Percentiles rank a stretch among this genome's conserved stretches.
Evolutionary conservation across 2,797 vertebrate species (phyloP).

Genomic region (Pangasius krempfi): DNA sequence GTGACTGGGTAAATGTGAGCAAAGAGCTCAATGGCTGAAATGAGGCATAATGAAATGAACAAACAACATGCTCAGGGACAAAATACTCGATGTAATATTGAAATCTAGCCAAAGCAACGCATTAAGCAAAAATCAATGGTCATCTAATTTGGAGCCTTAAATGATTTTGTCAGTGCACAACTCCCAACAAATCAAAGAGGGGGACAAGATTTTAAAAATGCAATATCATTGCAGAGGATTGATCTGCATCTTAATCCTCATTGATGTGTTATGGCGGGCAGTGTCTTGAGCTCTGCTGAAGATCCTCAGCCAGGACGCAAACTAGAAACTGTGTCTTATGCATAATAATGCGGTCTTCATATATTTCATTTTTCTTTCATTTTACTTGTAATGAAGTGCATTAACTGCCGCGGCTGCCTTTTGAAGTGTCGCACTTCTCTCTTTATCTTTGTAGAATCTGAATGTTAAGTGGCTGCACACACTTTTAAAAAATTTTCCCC

Average conservation of each 20-base stretch:
- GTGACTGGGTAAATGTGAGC: slow-evolving; percentile 38
- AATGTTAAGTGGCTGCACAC: not conserved
- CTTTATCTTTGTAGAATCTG: slow-evolving; percentile 20
- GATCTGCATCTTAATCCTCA: slow-evolving; percentile 76
- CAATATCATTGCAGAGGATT: slow-evolving; percentile 76
- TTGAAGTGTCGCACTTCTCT: slow-evolving; percentile 16
- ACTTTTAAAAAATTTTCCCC: not conserved
- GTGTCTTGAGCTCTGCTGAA: not conserved
- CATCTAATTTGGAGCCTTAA: slow-evolving; percentile 80
- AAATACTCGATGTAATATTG: slow-evolving; percentile 56
- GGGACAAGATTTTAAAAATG: slow-evolving; percentile 77
- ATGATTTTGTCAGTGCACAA: slow-evolving; percentile 80
- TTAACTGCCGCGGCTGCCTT: slow-evolving; percentile 13
- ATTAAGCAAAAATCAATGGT: slow-evolving; percentile 79
- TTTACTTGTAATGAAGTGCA: slow-evolving; percentile 22
- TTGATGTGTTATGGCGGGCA: slow-evolving; percentile 66
- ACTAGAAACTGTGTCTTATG: slow-evolving; percentile 23
- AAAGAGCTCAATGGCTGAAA: slow-evolving; percentile 55
- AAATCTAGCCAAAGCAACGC: slow-evolving; percentile 59
- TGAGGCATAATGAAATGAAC: slow-evolving; percentile 55
- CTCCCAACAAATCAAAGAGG: slow-evolving; percentile 79
- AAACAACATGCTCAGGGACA: slow-evolving; percentile 58
- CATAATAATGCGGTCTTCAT: slow-evolving; percentile 29
- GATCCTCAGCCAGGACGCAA: slow-evolving; percentile 24
- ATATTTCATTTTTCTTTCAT: not conserved